Evolutionary conservation across 37 sponge, comb jelly and placozoan species (phyloP).

Genomic region (Spongilla lacustris): DNA sequence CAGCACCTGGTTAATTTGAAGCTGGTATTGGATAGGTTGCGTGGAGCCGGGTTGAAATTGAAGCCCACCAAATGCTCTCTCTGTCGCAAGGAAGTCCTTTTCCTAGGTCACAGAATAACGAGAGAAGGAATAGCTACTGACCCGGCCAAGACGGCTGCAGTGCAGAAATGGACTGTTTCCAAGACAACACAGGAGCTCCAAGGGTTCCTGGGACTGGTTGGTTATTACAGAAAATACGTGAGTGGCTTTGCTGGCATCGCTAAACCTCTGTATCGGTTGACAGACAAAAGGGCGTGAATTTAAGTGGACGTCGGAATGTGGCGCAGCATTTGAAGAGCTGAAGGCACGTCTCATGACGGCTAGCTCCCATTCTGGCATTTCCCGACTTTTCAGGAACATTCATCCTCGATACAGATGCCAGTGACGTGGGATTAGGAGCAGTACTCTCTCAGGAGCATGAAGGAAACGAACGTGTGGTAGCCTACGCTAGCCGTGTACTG

Average conservation of each 20-base stretch:
- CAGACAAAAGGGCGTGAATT: constrained; percentile 8
- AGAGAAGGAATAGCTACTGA: constrained; percentile 30
- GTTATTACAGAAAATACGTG: constrained; percentile 39
- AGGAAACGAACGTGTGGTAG: constrained; percentile 16
- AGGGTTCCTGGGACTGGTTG: constrained; percentile 28
- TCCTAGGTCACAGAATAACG: constrained; percentile 33
- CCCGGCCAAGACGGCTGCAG: constrained; percentile 9
- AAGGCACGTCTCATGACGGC: background rate
- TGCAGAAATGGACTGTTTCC: constrained; percentile 16
- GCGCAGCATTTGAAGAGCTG: constrained; percentile 12
- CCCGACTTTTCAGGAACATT: constrained; percentile 22
- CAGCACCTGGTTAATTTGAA: constrained; percentile 22
- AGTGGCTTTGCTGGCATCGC: constrained; percentile 29
- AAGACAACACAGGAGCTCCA: constrained; percentile 20
- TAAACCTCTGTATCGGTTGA: constrained; percentile 23
- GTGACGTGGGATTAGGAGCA: constrained; percentile 24
- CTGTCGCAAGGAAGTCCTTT: no score
- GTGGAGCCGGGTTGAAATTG: constrained; percentile 27
- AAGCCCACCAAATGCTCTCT: constrained; percentile 8
- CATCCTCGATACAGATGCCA: constrained; percentile 45
- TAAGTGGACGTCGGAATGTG: constrained; percentile 32
- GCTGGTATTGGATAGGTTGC: constrained; percentile 18
- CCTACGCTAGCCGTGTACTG: constrained; percentile 30
- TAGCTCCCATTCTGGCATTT: constrained; percentile 18
- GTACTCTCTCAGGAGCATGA: constrained; percentile 28